phyloP scores from a whole-genome alignment of 1,140 invertebrate genomes.

The Metopolophium dirhodum region DNA sequence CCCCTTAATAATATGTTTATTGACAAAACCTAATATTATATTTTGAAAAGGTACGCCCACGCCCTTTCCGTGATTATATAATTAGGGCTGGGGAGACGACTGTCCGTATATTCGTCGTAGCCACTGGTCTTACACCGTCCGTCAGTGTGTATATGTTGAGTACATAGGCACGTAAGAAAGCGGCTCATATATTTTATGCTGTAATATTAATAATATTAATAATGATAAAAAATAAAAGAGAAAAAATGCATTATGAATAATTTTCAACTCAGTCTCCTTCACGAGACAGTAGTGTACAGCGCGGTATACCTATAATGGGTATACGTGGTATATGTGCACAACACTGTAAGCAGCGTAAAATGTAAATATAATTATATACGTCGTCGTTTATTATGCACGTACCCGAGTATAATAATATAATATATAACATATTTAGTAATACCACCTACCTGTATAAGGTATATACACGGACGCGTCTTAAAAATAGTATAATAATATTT shows the following conservation, averaged over 20 bases:
- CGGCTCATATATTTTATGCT: neutral
- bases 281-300: neutral
- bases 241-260: neutral
- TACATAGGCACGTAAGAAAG: neutral
- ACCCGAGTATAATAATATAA: neutral
- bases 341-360: neutral
- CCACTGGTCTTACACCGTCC: neutral
- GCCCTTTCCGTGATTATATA: neutral
- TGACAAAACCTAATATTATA: neutral
- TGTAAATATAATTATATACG: slow-evolving; percentile 14
- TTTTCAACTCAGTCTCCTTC: neutral
- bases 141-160: neutral
- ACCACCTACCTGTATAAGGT: neutral
- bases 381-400: neutral
- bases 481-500: neutral
- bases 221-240: neutral
- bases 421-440: neutral
- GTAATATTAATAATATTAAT: neutral
- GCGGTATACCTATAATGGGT: neutral
- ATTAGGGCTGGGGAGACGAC: neutral
- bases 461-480: neutral
- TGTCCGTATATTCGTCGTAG: neutral
- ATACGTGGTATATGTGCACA: neutral
- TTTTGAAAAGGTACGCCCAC: neutral
- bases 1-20: no score